Percentiles rank a stretch among this genome's conserved stretches.
These are phyloP conservation scores for Oikopleura vanhoeffeni DNA, from an alignment of 23 tunicate species.

Conservation along the genomic window DNA sequence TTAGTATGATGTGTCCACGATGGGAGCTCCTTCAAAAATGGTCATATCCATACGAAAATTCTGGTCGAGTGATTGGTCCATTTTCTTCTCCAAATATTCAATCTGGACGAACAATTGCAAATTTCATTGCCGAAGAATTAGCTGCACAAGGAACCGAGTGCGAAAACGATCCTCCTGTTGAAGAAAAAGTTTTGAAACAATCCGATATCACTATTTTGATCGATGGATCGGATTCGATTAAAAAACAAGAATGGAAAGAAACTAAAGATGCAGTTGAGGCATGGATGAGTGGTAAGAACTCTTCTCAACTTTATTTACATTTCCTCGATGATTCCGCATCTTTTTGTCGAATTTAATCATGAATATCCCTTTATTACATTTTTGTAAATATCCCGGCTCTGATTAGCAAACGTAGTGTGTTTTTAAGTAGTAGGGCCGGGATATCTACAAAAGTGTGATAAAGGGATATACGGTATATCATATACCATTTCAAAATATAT, in stretches of 20 bases:
- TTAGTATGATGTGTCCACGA: no score
- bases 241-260: neutral
- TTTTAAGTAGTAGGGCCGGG: no score
- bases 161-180: neutral
- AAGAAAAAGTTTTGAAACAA: neutral
- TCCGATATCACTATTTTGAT: neutral
- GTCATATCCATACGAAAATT: neutral
- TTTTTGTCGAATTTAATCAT: no score
- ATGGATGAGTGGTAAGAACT: neutral
- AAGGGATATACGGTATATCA: no score
- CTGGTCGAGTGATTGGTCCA: neutral
- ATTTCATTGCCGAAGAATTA: neutral
- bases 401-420: no score
- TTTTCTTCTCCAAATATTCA: neutral
- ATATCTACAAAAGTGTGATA: no score
- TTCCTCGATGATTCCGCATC: no score
- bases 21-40: neutral
- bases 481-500: no score
- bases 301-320: no score
- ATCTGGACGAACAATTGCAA: neutral
- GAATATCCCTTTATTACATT: no score
- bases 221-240: conserved; percentile 13
- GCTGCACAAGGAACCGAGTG: neutral
- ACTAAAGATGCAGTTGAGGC: neutral
- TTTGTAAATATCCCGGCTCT: no score